Evolutionary conservation across 2,888 invertebrate genomes (phyloP), one percentile per base, ranked within the genome.

Genomic region (Aphelenchoides bicaudatus): DNA sequence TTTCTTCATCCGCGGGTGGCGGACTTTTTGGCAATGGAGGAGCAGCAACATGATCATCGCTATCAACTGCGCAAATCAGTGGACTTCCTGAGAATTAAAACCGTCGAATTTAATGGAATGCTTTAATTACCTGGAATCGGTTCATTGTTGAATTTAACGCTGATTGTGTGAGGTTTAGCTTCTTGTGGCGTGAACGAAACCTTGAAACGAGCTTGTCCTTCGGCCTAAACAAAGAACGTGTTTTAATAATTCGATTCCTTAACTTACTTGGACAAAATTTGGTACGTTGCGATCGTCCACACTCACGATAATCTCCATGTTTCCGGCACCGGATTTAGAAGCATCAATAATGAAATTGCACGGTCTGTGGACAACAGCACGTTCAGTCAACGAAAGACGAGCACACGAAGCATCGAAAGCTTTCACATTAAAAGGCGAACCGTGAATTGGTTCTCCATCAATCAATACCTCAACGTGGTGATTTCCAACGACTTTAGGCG

Each of bases 101-200:
- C 10, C 8, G 43, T 21, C 6, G 16, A 43, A 21, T 6, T 43
- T 6, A 10, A 34, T 13, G 34, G 13, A 16, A 34, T 34, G 34
- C 16, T 34, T 34, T 1, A 37, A 61, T 39, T 6, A 63, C 78
- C 74, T 50, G 79, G 79, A 1, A 79, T 71, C 21, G 68, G 67
- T 25, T 71, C 60, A 30, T 86, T 85, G 71, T 86, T 86, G 78
- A 87, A 88, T 78, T 87, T 86, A 30, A 96, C 92, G 47, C 91
- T 91, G 3, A 94, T 83, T 25, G 88, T 88, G 81, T 96, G 94
- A 0, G 88, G 86, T 1, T 90, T 90, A 0, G 92, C 87, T 82
- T 92, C 91, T 30, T 90, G 89, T 0, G 94, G 94, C 78, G 92
- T 92, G 83, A 96, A 96, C 82, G 94, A 93, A 23, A 90, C 89